Base-by-base conservation (phyloP, 2,888 invertebrate species). In the Azorinus chamasolen region DNA sequence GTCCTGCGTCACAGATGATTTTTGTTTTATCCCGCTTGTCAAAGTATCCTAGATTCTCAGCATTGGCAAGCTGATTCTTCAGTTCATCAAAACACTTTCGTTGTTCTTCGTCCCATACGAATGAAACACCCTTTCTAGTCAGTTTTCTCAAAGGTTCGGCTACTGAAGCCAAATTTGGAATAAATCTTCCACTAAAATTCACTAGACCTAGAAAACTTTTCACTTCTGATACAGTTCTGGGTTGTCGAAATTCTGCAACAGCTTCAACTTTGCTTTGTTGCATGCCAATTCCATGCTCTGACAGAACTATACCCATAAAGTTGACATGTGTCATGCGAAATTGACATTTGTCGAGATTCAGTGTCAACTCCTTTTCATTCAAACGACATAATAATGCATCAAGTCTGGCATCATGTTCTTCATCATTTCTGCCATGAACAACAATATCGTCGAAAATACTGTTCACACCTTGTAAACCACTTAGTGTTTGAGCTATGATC, bases 391-490 rank as follows among this genome's bases (percentile, higher is more conserved):
- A 20, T 16, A 69, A 22, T n/a, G 22, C 46, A 0, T 65, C 48
- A 8, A 79, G 43, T 22, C 50, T 50, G 18, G 37, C 41, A 57
- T 81, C 68, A 68, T 86, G 84, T 25, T 77, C 81, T 10, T 45
- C 54, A 27, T 77, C n/a, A 22, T 8, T 64, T 25, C 10, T n/a
- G 39, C 69, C 32, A 32, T 32, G 75, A 14, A 83, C 66, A 14
- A 86, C 64, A 39, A 75, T 64, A 45, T 86, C 83, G 68, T 87
- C 83, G 8, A 70, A 63, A 8, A 83, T 79, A 24, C 72, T 84
- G n/a, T 32, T 1, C 1, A 68, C 74, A 27, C 83, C 74, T 41
- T 71, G 62, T 25, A 37, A 43, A 16, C 48, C 65, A 12, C n/a
- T 22, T 10, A 84, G 41, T 8, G 66, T 41, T 54, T 85, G 75